Evolutionary conservation across 64 coral and sea anemone species (phyloP).

Genomic region (Platygyra sinensis): DNA sequence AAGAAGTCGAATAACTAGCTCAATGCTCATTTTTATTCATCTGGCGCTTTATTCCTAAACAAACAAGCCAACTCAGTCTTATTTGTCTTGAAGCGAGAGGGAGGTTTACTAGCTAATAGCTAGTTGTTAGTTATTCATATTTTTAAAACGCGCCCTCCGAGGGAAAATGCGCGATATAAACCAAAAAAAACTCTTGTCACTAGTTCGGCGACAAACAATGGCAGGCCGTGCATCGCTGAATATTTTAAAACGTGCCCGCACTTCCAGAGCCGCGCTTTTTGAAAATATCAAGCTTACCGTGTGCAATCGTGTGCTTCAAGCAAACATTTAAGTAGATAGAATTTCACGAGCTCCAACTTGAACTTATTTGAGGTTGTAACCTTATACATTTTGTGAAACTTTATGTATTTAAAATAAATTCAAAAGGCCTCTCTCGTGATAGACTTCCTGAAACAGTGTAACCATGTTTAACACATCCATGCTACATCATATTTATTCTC

Average conservation of each 20-base stretch:
- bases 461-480: not conserved
- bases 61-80: slow-evolving; percentile 22
- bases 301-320: not conserved
- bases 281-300: not conserved
- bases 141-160: not conserved
- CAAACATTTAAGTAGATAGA: not conserved
- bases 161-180: not conserved
- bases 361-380: not conserved
- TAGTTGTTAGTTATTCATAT: not conserved
- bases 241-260: not conserved
- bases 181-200: too few relatives aligned
- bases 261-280: not conserved
- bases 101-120: slow-evolving; percentile 2
- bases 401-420: not conserved
- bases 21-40: not conserved
- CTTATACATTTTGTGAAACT: not conserved
- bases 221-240: not conserved
- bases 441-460: not conserved
- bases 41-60: not conserved
- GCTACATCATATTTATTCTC: not conserved
- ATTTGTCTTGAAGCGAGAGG: slow-evolving; percentile 8
- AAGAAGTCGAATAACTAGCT: not conserved
- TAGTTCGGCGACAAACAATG: not conserved
- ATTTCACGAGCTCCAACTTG: not conserved
- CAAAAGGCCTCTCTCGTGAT: not conserved